Base-by-base conservation (phyloP, 2,888 invertebrate genomes). In the Apamea crenata region DNA sequence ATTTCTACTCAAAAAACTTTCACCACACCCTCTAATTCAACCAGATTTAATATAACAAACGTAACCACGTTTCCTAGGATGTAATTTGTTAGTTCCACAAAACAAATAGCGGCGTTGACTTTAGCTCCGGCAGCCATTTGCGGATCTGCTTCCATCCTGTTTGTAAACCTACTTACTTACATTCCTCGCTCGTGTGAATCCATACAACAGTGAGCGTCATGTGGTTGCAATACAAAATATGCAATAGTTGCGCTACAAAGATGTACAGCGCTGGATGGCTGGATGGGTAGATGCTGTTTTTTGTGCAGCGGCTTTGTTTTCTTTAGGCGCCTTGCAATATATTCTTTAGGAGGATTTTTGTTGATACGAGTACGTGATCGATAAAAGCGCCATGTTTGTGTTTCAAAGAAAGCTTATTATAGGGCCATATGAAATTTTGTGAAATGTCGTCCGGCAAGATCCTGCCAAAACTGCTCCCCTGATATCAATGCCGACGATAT, bases 161-260 rank as follows among this genome's bases (percentile, higher is more conserved):
- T 90, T 91, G 90, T 90, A 89, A 92, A 91, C 90, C 88, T 90
- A 90, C 90, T 91, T 90, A 90, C 89, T 89, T 88, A 91, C 91
- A 91, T 93, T 91, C 89, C 90, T 89, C 86, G 88, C 90, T 88
- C 87, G 90, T 87, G 90, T 87, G 88, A 90, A 91, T 83, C 90
- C 86, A 84, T 90, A 87, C 87, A 90, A 90, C 88, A 86, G 83
- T 80, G 81, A 71, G 83, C 84, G 84, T 88, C 84, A 89, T 86
- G 85, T 67, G 88, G 81, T 65, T 63, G 88, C 78, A 84, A 87
- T 81, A 87, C 89, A 80, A 83, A 88, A 88, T 88, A 87, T 84
- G 89, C 78, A 80, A 82, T 85, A 82, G 74, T 80, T 77, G 53
- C 36, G 67, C 61, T 81, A 80, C 85, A 75, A 70, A 76, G 85